A percentile compares a stretch with the other conserved stretches of the same genome.
Conservation (phyloP, 2,797 vertebrate genomes). For the Tiaroga cobitis region DNA sequence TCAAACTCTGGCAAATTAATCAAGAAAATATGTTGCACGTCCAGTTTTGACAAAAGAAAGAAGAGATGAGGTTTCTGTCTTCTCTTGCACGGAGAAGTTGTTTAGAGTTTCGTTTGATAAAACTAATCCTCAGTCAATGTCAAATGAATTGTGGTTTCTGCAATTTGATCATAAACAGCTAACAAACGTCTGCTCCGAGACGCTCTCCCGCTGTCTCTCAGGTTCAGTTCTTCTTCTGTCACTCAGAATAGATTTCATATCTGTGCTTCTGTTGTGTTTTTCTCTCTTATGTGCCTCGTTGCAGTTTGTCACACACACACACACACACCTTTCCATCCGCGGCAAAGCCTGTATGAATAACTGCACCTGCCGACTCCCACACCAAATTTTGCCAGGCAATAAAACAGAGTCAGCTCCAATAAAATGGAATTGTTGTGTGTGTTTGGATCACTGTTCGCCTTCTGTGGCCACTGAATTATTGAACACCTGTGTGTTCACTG, state of each 20-base stretch:
- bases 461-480: constrained; percentile 61
- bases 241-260: constrained; percentile 45
- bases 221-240: constrained; percentile 22
- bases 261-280: not conserved
- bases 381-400: constrained; percentile 55
- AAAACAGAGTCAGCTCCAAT: constrained; percentile 55
- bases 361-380: constrained; percentile 52
- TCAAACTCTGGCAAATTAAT: not conserved
- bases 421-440: constrained; percentile 59
- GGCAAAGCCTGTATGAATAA: constrained; percentile 51
- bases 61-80: not conserved
- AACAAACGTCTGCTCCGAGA: not conserved
- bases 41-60: not conserved
- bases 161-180: constrained; percentile 7
- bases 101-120: not conserved
- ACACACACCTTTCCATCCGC: constrained; percentile 2
- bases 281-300: constrained; percentile 5
- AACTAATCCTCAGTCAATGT: not conserved
- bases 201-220: not conserved
- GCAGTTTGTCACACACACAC: constrained; percentile 21
- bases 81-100: not conserved
- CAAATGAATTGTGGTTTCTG: not conserved
- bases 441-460: constrained; percentile 61
- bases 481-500: constrained; percentile 57
- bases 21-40: not conserved